A percentile compares a stretch with the other conserved stretches of the same genome.
Evolutionary conservation across 2,113 vertebrate species (phyloP).

Genomic region (Xiphophorus couchianus): DNA sequence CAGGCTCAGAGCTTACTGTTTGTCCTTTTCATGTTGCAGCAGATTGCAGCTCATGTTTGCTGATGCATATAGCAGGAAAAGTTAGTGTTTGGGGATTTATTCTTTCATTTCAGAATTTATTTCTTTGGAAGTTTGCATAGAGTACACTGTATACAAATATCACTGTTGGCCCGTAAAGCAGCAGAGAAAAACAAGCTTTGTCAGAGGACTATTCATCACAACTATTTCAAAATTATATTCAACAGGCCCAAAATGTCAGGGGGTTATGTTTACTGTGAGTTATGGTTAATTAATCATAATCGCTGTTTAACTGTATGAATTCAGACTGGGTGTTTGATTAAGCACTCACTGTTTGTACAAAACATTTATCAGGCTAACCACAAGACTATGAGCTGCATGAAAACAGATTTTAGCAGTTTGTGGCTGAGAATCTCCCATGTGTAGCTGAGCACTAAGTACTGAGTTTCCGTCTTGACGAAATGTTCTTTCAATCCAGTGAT

Average conservation of each 20-base stretch:
- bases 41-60: neutral
- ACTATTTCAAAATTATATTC: neutral
- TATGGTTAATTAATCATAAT: neutral
- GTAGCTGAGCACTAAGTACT: neutral
- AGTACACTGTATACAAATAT: neutral
- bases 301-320: neutral
- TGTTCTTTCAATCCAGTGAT: neutral
- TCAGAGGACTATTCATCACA: neutral
- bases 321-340: neutral
- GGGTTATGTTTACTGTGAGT: neutral
- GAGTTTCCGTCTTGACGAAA: neutral
- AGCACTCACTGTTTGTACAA: neutral
- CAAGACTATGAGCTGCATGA: neutral
- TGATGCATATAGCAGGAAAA: neutral
- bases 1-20: neutral
- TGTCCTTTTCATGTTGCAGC: neutral
- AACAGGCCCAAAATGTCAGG: neutral
- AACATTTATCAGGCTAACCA: neutral
- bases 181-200: neutral
- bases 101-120: neutral
- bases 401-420: neutral
- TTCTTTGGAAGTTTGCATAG: neutral
- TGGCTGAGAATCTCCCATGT: neutral
- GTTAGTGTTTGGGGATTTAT: neutral
- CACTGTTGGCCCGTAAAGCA: neutral